Evolutionary conservation across 1,140 invertebrate species (phyloP).

Genomic region (Polyergus mexicanus): DNA sequence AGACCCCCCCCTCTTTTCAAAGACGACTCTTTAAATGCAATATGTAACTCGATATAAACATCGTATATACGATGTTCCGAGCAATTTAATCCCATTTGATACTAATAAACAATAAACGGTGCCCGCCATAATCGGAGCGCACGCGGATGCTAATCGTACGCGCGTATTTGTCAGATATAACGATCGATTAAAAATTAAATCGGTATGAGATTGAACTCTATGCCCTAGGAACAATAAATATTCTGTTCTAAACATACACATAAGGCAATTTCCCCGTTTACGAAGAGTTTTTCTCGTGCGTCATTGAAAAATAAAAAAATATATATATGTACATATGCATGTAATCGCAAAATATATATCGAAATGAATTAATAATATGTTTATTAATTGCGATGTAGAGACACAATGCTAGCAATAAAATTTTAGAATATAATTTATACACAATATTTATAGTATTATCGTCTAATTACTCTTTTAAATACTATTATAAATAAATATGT

Average conservation of each 20-base stretch:
- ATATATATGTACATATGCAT: too few species aligned
- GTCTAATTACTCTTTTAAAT: background rate
- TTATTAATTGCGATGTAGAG: too few species aligned
- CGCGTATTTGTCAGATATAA: constrained; percentile 38
- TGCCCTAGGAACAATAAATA: background rate
- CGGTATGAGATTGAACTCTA: background rate
- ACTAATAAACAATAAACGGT: constrained; percentile 76
- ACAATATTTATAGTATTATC: background rate
- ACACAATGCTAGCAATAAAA: background rate
- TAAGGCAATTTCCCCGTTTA: background rate
- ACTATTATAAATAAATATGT: background rate
- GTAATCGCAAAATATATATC: too few species aligned
- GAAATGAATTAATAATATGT: too few species aligned
- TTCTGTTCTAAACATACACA: background rate
- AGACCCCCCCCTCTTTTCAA: constrained; percentile 39
- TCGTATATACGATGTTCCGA: constrained; percentile 61
- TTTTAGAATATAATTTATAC: background rate
- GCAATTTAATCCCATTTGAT: constrained; percentile 72
- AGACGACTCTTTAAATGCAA: constrained; percentile 65
- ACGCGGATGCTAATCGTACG: background rate
- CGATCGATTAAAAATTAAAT: constrained; percentile 44
- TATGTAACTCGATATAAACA: constrained; percentile 72
- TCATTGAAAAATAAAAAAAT: background rate
- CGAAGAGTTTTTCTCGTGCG: background rate
- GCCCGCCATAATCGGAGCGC: constrained; percentile 25